Conservation (phyloP, 37 sponge, comb jelly and placozoan genomes). For the Haliclona indistincta region DNA sequence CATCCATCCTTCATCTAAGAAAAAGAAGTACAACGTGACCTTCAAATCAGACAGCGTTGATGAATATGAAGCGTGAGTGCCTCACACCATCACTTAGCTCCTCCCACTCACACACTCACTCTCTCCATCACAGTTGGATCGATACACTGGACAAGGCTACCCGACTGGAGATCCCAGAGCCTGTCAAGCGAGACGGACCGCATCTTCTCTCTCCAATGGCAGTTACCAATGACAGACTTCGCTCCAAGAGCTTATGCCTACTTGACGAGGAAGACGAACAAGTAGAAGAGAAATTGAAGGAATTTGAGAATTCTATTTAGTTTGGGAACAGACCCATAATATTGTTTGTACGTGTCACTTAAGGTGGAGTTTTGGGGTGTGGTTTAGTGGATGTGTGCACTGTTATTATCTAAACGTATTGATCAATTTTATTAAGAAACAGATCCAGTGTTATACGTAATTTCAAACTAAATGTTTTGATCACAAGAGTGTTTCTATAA, state of each 20-base stretch:
- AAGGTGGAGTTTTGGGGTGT: too few relatives aligned
- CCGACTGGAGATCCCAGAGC: neutral
- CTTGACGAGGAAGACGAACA: neutral
- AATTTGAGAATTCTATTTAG: neutral
- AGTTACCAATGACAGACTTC: too few relatives aligned
- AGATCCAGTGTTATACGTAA: too few relatives aligned
- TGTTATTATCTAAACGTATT: too few relatives aligned
- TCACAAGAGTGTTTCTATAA: too few relatives aligned
- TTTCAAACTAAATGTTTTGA: too few relatives aligned
- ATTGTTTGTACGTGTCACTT: too few relatives aligned
- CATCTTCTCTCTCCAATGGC: too few relatives aligned
- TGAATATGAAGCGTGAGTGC: slow-evolving; percentile 40
- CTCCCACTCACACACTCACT: neutral
- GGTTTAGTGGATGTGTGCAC: too few relatives aligned
- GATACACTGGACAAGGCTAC: neutral
- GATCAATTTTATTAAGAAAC: too few relatives aligned
- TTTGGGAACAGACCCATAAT: too few relatives aligned
- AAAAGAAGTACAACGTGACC: slow-evolving; percentile 39
- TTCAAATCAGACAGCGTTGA: slow-evolving; percentile 39
- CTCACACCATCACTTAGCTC: neutral
- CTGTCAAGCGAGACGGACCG: neutral
- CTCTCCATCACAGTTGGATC: slow-evolving; percentile 3
- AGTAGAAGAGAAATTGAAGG: neutral
- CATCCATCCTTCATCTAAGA: slow-evolving; percentile 23
- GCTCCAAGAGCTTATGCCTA: too few relatives aligned